Percentiles rank a stretch among this genome's conserved stretches.
Conservation (phyloP, 2,797 vertebrate genomes). For the Kryptopterus vitreolus region DNA sequence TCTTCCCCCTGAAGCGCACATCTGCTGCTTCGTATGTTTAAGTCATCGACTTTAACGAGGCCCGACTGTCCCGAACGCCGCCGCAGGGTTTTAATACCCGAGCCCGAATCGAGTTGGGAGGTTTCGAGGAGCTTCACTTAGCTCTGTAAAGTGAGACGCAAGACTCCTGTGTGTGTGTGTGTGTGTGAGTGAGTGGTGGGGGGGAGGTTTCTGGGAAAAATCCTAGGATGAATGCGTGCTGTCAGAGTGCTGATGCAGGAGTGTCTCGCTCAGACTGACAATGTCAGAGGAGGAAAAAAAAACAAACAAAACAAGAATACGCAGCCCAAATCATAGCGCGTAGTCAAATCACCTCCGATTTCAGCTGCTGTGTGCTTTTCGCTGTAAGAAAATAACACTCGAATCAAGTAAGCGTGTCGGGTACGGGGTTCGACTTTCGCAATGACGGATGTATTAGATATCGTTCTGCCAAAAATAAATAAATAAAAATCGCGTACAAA, state of each 20-base stretch:
- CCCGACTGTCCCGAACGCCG: slow-evolving; percentile 2
- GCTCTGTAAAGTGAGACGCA: neutral
- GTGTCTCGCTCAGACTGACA: slow-evolving; percentile 37
- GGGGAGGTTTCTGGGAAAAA: neutral
- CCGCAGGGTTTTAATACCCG: neutral
- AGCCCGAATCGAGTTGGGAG: slow-evolving; percentile 1
- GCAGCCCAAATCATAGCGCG: neutral
- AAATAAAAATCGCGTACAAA: too few relatives aligned
- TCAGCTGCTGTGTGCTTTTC: neutral
- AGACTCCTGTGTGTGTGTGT: neutral
- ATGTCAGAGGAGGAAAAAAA: neutral
- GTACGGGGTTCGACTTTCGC: neutral
- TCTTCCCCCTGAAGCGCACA: slow-evolving; percentile 6
- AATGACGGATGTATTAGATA: neutral
- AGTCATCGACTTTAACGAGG: slow-evolving; percentile 9
- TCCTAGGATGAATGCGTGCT: slow-evolving; percentile 66
- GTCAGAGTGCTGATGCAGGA: slow-evolving; percentile 69
- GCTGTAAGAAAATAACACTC: neutral
- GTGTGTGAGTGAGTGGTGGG: slow-evolving; percentile 26
- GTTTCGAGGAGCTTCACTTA: neutral
- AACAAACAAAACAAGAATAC: neutral
- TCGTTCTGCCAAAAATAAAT: too few relatives aligned
- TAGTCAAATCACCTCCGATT: neutral
- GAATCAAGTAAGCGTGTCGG: too few relatives aligned
- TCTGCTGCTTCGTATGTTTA: neutral